Evolutionary conservation across 2,797 vertebrate genomes (phyloP), one percentile per base, ranked within the genome.

Genomic region (Platyrinchus mystaceus): DNA sequence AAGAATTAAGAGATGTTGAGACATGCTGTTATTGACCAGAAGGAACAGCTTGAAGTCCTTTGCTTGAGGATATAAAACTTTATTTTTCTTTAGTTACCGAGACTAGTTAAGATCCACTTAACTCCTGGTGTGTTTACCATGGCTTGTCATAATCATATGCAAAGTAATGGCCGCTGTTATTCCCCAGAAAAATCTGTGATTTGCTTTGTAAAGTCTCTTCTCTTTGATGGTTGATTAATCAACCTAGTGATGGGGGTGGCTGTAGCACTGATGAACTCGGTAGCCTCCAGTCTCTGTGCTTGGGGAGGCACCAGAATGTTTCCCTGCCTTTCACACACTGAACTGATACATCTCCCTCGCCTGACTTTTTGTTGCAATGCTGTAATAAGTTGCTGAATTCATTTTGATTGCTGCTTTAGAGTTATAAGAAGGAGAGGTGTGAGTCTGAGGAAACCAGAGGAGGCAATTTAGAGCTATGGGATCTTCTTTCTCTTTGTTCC

Each of bases 21-120:
- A 62, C 24, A 14, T 79, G 9, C 80, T 96, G 30, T 21, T 76
- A 79, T 56, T 93, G 92, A n/a, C n/a, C 36, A n/a, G 27, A 58
- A 84, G 46, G 86, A 93, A 84, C 20, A 10, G 14, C 24, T 93
- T 77, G 73, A 90, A 97, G 92, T 85, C 30, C 55, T 68, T 84
- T 94, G 59, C 68, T 78, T n/a, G 93, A 39, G 59, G 60, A 89
- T 75, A 19, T 84, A 46, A 88, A 81, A 23, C 3, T 55, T 73
- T 0, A 2, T 81, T 78, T 62, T 46, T 11, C 8, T 68, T 46
- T 64, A 50, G 20, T 66, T 66, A 41, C 28, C 36, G 64, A 87
- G 86, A 41, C 28, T 28, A 85, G 23, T 79, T 96, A 85, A 34
- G 77, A 62, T 76, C 17, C 21, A 30, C 7, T 83, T 75, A 44